A percentile compares a stretch with the other conserved stretches of the same genome.
Evolutionary conservation across 2,797 vertebrate species (phyloP).

Genomic region (Champsocephalus esox): DNA sequence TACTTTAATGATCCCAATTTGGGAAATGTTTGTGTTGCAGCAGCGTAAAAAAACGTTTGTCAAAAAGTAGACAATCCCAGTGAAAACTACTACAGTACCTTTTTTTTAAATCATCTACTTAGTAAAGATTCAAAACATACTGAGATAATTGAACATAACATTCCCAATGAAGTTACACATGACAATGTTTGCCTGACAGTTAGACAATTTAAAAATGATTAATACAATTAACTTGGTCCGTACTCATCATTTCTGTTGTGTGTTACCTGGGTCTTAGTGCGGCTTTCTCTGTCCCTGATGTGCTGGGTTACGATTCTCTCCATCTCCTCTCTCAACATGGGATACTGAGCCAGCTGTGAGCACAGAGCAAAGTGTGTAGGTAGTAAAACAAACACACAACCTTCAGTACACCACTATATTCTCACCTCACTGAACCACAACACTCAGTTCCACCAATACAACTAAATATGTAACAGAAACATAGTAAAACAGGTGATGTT

Average conservation of each 20-base stretch:
- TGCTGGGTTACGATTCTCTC: conserved; percentile 97
- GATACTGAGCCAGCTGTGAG: conserved; percentile 96
- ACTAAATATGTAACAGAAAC: conserved; percentile 47
- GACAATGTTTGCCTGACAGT: background rate
- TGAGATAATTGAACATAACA: background rate
- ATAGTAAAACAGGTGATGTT: conserved; percentile 52
- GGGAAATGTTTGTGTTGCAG: too few relatives aligned
- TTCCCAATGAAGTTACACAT: background rate
- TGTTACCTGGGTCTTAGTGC: conserved; percentile 93
- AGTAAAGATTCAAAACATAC: background rate
- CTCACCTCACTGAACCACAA: conserved; percentile 60
- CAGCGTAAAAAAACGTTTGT: background rate
- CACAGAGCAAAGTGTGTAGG: conserved; percentile 74
- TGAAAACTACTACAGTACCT: background rate
- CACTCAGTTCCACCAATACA: conserved; percentile 61
- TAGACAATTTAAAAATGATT: background rate
- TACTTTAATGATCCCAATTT: too few relatives aligned
- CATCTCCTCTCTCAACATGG: conserved; percentile 96
- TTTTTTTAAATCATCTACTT: background rate
- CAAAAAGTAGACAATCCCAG: background rate
- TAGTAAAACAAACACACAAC: conserved; percentile 46
- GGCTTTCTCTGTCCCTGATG: conserved; percentile 95
- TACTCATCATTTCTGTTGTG: background rate
- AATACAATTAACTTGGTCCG: background rate
- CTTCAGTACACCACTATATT: conserved; percentile 19